Base-by-base conservation (phyloP, 2,888 invertebrate species). In the Pelosia muscerda region DNA sequence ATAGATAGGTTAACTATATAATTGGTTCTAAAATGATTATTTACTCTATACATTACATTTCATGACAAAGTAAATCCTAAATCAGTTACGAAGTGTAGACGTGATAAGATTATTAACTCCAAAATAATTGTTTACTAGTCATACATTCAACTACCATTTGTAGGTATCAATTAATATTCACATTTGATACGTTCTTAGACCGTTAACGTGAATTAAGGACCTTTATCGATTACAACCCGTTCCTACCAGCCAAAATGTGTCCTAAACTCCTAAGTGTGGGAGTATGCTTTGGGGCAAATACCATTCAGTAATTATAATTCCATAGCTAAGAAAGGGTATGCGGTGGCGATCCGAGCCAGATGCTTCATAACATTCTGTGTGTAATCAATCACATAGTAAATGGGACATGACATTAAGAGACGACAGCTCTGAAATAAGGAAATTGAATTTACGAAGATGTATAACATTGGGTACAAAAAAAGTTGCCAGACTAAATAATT, bases 351-450 rank as follows among this genome's bases (percentile, higher is more conserved):
- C 26, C 61, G 61, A 69, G 59, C 42, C 31, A 57, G 61, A 38
- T 64, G 57, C 64, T 68, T 53, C 65, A 58, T 61, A 23, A 63
- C 63, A 22, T 63, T 62, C 28, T 22, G 26, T 60, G 22, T 56
- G 63, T 70, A 57, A 77, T 77, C 66, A 66, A 73, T 77, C 75
- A 75, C 60, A 34, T 62, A 62, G 56, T 57, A 63, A 75, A 70
- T 63, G 61, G 63, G 66, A 62, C 42, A 56, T 53, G 68, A 70
- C 65, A 42, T 66, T 58, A 66, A 58, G 63, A 34, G 58, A 59
- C 68, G 66, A 72, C 72, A 68, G 22, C 59, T 58, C 69, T 65
- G 61, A 55, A 58, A 73, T 77, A 72, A 64, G 38, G 28, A 54
- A 68, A 74, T 72, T 64, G 59, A 70, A 74, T 76, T 76, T 77